Base-by-base conservation (phyloP, 1,140 invertebrate genomes). In the Camponotus pennsylvanicus region DNA sequence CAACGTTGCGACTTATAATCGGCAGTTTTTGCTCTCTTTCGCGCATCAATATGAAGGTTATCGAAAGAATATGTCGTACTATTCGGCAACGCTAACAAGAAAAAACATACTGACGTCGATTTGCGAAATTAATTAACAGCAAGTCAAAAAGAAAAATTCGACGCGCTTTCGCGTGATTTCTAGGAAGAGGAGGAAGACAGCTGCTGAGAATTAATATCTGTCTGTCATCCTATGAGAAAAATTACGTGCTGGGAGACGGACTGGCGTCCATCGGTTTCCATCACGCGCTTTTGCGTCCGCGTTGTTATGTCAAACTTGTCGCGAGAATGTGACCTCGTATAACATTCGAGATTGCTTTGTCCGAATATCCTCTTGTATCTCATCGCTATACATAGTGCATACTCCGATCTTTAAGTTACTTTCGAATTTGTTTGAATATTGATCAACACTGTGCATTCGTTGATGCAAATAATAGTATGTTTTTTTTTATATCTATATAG, bases 121-220 rank as follows among this genome's bases (percentile, higher is more conserved):
- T 84, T 49, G 79, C 32, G 8, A 78, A 88, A 89, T 85, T 89
- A 88, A 89, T 89, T 85, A 85, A 79, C 69, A 40, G 11, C 45
- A 13, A 63, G 45, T 66, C 70, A 45, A 13, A 67, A 21, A 63
- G 37, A 59, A 42, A 63, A 52, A 45, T 15, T 32, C 34, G 40
- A 52, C 66, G 66, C 70, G 15, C 42, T 27, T 52, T 71, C 40
- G 67, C 21, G 70, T 11, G 40, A 7, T 45, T 73, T 63, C 61
- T 21, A 11, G 18, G 9, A 3, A 52, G 4, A 52, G 27, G 18
- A 40, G 13, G 40, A 73, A 45, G 69, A 71, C 40, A 73, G 69
- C 45, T 61, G 79, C 67, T 73, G 69, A 40, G 79, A 83, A 82
- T 82, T 82, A 82, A 83, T 83, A 83, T 83, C 79, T 73, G 79